These are phyloP conservation scores for Canis aureus DNA, from an alignment of 2,113 vertebrate genomes.

Conservation along the genomic window DNA sequence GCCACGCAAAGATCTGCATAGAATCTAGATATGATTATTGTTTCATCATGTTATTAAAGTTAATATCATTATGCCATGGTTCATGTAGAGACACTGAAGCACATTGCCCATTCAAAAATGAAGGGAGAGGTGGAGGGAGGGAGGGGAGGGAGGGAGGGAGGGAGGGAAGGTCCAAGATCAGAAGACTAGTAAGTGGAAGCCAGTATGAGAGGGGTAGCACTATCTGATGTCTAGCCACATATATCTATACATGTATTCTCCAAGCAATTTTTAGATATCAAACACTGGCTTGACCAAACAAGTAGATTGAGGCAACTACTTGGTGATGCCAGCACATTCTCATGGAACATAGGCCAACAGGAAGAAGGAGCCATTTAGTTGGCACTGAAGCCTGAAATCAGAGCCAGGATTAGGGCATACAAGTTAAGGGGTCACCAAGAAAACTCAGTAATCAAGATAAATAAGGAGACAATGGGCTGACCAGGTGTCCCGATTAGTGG, in stretches of 20 bases:
- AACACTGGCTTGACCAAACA: background rate
- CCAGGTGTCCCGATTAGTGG: background rate
- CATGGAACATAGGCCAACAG: background rate
- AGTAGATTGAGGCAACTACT: background rate
- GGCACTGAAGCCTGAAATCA: background rate
- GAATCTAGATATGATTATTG: background rate
- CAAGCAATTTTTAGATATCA: background rate
- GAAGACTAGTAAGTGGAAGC: background rate
- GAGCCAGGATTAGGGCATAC: background rate
- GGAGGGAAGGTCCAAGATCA: background rate
- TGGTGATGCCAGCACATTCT: too few relatives aligned
- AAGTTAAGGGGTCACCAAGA: background rate
- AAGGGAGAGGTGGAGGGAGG: too few relatives aligned
- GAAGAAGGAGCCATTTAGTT: background rate
- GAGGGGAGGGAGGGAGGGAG: background rate
- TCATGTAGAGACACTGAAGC: background rate
- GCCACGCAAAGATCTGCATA: background rate
- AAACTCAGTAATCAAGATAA: background rate
- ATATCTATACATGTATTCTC: background rate
- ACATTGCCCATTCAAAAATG: background rate
- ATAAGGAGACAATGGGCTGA: background rate
- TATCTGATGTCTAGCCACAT: background rate
- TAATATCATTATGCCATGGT: too few relatives aligned
- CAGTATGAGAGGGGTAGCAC: background rate
- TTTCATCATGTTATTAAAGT: background rate